Base-by-base conservation (phyloP, 2,888 invertebrate genomes). In the Aspidiotus destructor region DNA sequence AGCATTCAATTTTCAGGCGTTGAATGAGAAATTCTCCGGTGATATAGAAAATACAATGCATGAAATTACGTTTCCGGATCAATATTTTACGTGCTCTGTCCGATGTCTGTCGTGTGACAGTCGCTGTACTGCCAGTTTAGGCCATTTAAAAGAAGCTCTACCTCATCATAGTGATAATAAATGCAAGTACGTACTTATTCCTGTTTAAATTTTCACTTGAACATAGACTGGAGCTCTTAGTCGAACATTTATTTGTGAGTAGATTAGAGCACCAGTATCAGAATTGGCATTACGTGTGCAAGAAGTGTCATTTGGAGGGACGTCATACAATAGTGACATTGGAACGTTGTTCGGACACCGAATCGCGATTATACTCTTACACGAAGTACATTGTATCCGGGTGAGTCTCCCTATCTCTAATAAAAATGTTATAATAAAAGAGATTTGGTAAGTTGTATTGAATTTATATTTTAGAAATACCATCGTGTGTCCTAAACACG, bases 351-450 rank as follows among this genome's bases (percentile, higher is more conserved):
- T 76, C 79, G 41, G 77, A 79, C 7, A 74, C 73, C 65, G 81
- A 81, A 69, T 80, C 78, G 72, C 81, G 84, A 8, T 87, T 86
- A 86, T 80, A 85, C 65, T 86, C 86, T 42, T 77, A 88, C 58
- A 85, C 87, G 1, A 86, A 83, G 74, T 88, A 85, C 75, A 86
- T 87, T 1, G 89, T 88, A 88, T 84, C 86, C 62, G 89, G 89
- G 75, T 86, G 75, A 76, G 78, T 75, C 11, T 41, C 28, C 28
- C 28, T 28, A 28, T 28, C 28, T 28, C 5, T 5, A 28, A 28
- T 28, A 5, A 28, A 28, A 28, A 28, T 28, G 28, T 28, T 28
- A 28, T 28, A 28, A 28, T 28, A 5, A 28, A 28, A 28, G 28
- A 28, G 28, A 28, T 1, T 28, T 28, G 28, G 28, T 28, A 28